Base-by-base conservation (phyloP, 2,113 vertebrate genomes). In the Mesitornis unicolor region DNA sequence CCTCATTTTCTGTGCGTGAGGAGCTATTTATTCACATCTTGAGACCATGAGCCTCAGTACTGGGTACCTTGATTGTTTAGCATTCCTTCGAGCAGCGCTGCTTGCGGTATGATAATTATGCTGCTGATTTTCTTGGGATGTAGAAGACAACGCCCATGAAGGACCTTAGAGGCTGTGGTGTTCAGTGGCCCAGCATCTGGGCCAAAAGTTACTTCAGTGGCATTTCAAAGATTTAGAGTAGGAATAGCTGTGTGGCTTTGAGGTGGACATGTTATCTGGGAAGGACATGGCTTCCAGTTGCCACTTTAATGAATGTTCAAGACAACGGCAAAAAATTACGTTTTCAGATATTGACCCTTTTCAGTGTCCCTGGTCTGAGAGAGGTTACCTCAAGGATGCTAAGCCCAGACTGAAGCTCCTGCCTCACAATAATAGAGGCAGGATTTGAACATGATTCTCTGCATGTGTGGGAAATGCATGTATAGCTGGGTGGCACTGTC, bases 381-480 rank as follows among this genome's bases (percentile, higher is more conserved):
- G 31, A 51, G 18, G 9, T 78, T 53, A 45, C 50, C 22, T 84
- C 25, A 54, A 38, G 50, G n/a, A n/a, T 53, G 28, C 35, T 50
- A 80, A 90, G 16, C 31, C 28, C 26, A 38, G 38, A n/a, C 60
- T 83, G 68, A 77, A 77, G 38, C 25, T 69, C 8, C 25, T 51
- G 54, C n/a, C 54, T 75, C 15, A 25, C 25, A 6, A 13, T 50
- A 16, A 16, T 1, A 2, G 65, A 59, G 38, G 25, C 31, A 74
- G 36, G 40, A 77, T 82, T 80, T 69, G 28, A 77, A 31, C 40
- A 4, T 70, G 28, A 36, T 80, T 69, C 88, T 81, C 73, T 73
- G 28, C 14, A 8, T 15, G 20, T 1, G 1, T 33, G 14, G 29
- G 29, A 18, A 42, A 14, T 12, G 22, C 4, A 12, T 6, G 6